Base-by-base conservation (phyloP, 2,888 invertebrate species). In the Dermolepida albohirtum region DNA sequence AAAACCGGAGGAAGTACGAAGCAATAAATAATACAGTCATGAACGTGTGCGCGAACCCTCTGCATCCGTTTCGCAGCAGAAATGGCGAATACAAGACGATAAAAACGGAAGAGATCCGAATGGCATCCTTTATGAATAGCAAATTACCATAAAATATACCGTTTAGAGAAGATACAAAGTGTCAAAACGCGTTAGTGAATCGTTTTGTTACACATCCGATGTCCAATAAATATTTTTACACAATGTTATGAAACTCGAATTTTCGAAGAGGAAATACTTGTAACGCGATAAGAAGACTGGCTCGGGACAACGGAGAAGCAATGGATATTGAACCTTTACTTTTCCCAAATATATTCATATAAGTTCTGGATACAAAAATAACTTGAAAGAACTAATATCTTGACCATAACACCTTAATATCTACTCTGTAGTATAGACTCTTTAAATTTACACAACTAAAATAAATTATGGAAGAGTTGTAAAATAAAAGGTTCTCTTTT, bases 181-280 rank as follows among this genome's bases (percentile, higher is more conserved):
- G 75, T 75, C 74, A 75, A 77, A 77, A 74, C 67, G 73, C 71
- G 70, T 76, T 75, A 75, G 71, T 70, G 70, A 73, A 69, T 73
- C 64, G 67, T 71, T 69, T 71, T 72, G 72, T 72, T 74, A 74
- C 71, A 68, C 71, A 72, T 72, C 70, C 72, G 75, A 73, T 73
- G 74, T 63, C 39, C 63, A 66, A 69, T 70, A 71, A 67, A 67
- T 71, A 69, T 51, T 49, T 66, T 57, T 16, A 14, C 34, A 14
- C 39, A 34, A 47, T 57, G 39, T 66, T 57, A 47, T 49, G 59
- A 44, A 8, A 44, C 59, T 27, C 29, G 44, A 59, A 29, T 44
- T 43, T 8, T 14, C 10, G 14, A 27, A 57, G 22, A 22, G 59
- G 59, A 59, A 59, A 59, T 59, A 43, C 44, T 44, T 44, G 59